A percentile compares a stretch with the other conserved stretches of the same genome.
Evolutionary conservation across 2,113 vertebrate species (phyloP).

Genomic region (Zootoca vivipara): DNA sequence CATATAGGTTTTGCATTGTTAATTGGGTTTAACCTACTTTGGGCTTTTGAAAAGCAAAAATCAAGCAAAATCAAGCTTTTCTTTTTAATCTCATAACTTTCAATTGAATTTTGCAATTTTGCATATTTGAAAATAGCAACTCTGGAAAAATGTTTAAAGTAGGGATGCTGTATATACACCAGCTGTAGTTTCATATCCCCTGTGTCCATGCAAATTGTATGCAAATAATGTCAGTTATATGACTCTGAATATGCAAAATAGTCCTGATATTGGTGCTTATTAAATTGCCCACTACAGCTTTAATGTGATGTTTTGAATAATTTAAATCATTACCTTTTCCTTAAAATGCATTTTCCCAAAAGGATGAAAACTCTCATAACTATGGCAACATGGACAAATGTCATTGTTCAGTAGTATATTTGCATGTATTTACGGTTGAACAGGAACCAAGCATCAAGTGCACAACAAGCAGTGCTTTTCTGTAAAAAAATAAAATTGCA

Average conservation of each 20-base stretch:
- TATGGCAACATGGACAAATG: conserved; percentile 37
- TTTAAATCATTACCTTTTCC: conserved; percentile 44
- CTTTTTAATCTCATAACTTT: neutral
- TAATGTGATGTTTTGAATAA: conserved; percentile 44
- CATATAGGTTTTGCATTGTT: neutral
- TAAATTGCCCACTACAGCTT: conserved; percentile 29
- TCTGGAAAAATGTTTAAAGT: neutral
- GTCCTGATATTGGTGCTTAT: conserved; percentile 2
- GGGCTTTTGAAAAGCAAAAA: neutral
- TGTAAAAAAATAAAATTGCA: conserved; percentile 25
- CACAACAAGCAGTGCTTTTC: conserved; percentile 26
- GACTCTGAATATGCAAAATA: conserved; percentile 26
- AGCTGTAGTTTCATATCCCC: neutral
- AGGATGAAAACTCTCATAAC: conserved; percentile 31
- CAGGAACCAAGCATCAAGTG: conserved; percentile 27
- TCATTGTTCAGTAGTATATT: conserved; percentile 32
- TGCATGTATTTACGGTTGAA: conserved; percentile 47
- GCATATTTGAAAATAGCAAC: neutral
- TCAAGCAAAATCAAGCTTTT: neutral
- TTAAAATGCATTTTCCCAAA: conserved; percentile 32
- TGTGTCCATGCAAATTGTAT: conserved; percentile 21
- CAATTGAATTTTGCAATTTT: neutral
- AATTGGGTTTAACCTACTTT: neutral
- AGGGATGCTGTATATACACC: neutral
- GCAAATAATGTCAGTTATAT: conserved; percentile 9